Conservation (phyloP, 2,888 invertebrate genomes). For the Drosophila monieri region DNA sequence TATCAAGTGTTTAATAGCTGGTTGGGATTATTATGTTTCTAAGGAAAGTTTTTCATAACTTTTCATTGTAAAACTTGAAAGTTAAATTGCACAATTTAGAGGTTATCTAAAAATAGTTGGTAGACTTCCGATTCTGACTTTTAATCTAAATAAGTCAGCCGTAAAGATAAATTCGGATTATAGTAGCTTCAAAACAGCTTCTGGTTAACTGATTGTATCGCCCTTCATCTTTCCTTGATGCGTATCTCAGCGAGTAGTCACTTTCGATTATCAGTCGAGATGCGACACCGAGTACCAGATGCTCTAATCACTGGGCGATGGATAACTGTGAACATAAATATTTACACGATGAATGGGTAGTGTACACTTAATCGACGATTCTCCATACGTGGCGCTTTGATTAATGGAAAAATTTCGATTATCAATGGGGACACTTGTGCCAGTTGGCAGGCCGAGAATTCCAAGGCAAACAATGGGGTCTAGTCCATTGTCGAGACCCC, state of each 20-base stretch:
- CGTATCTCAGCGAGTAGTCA: slow-evolving; percentile 9
- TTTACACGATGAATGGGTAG: slow-evolving; percentile 46
- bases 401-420: slow-evolving; percentile 68
- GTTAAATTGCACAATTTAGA: neutral
- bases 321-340: slow-evolving; percentile 40
- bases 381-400: slow-evolving; percentile 39
- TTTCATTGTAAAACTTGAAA: neutral
- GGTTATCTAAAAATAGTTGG: slow-evolving; percentile 8
- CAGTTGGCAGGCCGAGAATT: slow-evolving; percentile 48
- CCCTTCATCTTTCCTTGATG: neutral
- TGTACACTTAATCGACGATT: slow-evolving; percentile 15
- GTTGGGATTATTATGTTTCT: too few species aligned
- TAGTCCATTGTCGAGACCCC: slow-evolving; percentile 37
- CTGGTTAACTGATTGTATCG: slow-evolving; percentile 2
- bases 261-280: slow-evolving; percentile 33
- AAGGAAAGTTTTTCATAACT: too few species aligned
- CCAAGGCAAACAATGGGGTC: slow-evolving; percentile 37
- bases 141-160: neutral
- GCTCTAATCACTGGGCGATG: slow-evolving; percentile 14
- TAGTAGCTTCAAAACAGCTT: slow-evolving; percentile 12
- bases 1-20: neutral
- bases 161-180: slow-evolving; percentile 5
- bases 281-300: slow-evolving; percentile 1
- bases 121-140: slow-evolving; percentile 15
- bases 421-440: slow-evolving; percentile 53